Base-by-base conservation (phyloP, 2,797 vertebrate genomes). In the Falco cherrug region DNA sequence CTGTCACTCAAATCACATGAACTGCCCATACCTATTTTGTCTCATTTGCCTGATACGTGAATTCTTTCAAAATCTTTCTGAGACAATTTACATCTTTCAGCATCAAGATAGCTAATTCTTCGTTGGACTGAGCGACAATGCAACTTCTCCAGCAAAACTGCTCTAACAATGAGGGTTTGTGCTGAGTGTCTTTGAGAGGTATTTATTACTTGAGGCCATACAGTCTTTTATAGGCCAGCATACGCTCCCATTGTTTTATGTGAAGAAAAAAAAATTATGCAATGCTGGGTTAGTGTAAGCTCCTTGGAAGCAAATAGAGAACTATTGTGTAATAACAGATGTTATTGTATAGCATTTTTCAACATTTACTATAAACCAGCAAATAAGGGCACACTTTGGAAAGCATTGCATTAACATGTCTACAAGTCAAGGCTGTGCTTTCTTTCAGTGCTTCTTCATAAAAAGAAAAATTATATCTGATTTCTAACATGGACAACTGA, bases 81-180 rank as follows among this genome's bases (percentile, higher is more conserved):
- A 95, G 94, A 97, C 96, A 97, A 94, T 95, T 97, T 95, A 96
- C 89, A 95, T 97, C 96, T 98, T 98, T 98, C 98, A 97, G 94
- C 96, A 97, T 97, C 75, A 95, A 98, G 98, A 98, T 97, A 94
- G 85, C 73, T 96, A 95, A 94, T 85, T 97, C 95, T 88, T 98
- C 96, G 97, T 95, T 97, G 95, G 95, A 88, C 89, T 95, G 97
- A 98, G 98, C 96, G 98, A 98, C 98, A 98, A 95, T 94, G 96
- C 97, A 98, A 98, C 97, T 98, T 97, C 98, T 98, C 92, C 98
- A 98, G 97, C 92, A 95, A 98, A 94, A 39, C 15, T 92, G 77
- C 93, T 97, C 70, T 96, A 97, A 99, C 99, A 99, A 98, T 99
- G 97, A 97, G 80, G 97, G 97, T 98, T 98, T 98, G 98, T 99